Percentiles rank a stretch among this genome's conserved stretches.
These are phyloP conservation scores for Candoia aspera DNA, from an alignment of 2,113 vertebrate species.

Conservation along the genomic window DNA sequence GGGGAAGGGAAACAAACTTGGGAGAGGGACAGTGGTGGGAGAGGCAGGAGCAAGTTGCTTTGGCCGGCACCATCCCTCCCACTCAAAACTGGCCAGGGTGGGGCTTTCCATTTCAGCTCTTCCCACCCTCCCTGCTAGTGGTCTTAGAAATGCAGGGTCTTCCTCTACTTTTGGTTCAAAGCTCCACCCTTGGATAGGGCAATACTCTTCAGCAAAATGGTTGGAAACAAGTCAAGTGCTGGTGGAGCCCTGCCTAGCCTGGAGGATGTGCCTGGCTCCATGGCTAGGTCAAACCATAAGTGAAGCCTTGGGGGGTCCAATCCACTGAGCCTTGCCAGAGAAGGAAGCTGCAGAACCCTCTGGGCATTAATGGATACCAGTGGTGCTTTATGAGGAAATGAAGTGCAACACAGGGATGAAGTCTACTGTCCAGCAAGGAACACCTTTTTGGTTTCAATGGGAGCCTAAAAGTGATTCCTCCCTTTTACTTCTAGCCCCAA, in stretches of 20 bases:
- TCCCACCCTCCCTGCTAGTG: neutral
- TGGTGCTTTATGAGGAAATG: neutral
- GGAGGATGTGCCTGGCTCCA: neutral
- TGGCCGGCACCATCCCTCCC: conserved; percentile 45
- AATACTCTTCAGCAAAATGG: neutral
- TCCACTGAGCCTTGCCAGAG: neutral
- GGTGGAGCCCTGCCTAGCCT: neutral
- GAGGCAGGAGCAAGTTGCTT: conserved; percentile 74
- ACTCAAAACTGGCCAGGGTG: conserved; percentile 59
- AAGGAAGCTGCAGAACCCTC: neutral
- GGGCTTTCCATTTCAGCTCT: conserved; percentile 33
- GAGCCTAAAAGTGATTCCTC: neutral
- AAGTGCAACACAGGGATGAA: neutral
- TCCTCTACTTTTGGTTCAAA: neutral
- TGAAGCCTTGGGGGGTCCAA: neutral
- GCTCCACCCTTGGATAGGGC: neutral
- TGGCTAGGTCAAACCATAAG: neutral
- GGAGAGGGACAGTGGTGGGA: conserved; percentile 75
- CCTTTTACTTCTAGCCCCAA: neutral
- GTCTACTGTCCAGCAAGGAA: neutral
- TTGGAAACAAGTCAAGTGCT: neutral
- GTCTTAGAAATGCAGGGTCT: neutral
- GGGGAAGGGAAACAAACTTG: conserved; percentile 70
- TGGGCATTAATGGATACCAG: neutral
- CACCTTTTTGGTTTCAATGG: neutral